Base-by-base conservation (phyloP, 2,797 vertebrate genomes). In the Enteromius thamalakanensis region DNA sequence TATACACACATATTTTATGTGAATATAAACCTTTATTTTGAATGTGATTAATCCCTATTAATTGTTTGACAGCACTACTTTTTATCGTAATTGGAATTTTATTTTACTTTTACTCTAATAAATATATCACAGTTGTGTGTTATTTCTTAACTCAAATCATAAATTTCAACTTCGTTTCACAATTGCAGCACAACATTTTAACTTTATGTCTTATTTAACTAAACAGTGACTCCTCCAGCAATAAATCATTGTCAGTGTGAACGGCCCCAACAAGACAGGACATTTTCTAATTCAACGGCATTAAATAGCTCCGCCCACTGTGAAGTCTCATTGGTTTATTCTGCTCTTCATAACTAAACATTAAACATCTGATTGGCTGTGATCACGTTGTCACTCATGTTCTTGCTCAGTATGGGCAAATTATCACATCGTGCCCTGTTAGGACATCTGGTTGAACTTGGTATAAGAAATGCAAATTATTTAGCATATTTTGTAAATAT, bases 401-500 rank as follows among this genome's bases (percentile, higher is more conserved):
- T 80, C 23, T 40, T 2, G 1, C 14, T 34, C 11, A 49, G 4
- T 49, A 5, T 37, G 37, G 40, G 47, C 8, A 62, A 62, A 23
- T 47, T 32, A 47, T 40, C 21, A 21, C 40, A 60, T 15, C 53
- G 14, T 5, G 32, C 15, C 49, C 37, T 1, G 17, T 51, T 23
- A 34, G 29, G 45, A 68, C 47, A 37, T 45, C 4, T 29, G 8
- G 17, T 47, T 79, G 8, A 49, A 32, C 23, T 60, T 32, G 69
- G 45, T 55, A 49, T 62, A 23, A 40, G 55, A 47, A 81, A 7
- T 6, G 19, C 65, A 79, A 37, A 58, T 12, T 70, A 37, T 80
- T 81, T 49, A 37, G 12, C 26, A 5, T 68, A 58, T 77, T 70
- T 70, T 83, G 75, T 78, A 78, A 60, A 79, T 84, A 84, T 75